Conservation (phyloP, 1,140 invertebrate species). For the Tribolium madens region DNA sequence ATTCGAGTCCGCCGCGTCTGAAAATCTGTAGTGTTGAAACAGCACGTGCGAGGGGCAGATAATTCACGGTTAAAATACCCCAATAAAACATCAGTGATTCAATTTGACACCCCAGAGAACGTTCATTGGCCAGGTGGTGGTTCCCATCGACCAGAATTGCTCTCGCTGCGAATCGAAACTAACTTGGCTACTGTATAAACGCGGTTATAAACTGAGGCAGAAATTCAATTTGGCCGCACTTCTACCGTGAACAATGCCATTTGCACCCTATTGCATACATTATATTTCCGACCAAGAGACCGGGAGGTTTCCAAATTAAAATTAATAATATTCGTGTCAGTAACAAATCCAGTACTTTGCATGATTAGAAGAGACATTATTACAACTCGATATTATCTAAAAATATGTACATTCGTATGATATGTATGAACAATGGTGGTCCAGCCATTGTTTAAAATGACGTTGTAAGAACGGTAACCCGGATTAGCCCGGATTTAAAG, state of each 20-base stretch:
- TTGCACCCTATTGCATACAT: slow-evolving; percentile 35
- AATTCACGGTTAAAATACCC: slow-evolving; percentile 55
- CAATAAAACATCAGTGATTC: slow-evolving; percentile 53
- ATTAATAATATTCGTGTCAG: not conserved
- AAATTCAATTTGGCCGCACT: slow-evolving; percentile 33
- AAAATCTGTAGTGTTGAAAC: slow-evolving; percentile 35
- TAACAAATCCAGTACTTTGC: not conserved
- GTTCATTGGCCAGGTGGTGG: slow-evolving; percentile 53
- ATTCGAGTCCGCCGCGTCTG: slow-evolving; percentile 23
- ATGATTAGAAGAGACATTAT: not conserved
- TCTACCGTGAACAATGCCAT: slow-evolving; percentile 32
- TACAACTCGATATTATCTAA: not conserved
- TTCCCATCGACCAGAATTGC: slow-evolving; percentile 45
- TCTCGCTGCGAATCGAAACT: slow-evolving; percentile 34
- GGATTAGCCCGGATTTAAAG: slow-evolving; percentile 37
- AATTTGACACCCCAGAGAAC: slow-evolving; percentile 53
- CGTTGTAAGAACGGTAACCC: slow-evolving; percentile 7
- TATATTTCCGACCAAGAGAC: slow-evolving; percentile 10
- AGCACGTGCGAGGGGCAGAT: slow-evolving; percentile 43
- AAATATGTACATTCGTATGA: slow-evolving; percentile 1
- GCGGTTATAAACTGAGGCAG: slow-evolving; percentile 31
- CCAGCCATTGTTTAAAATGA: slow-evolving; percentile 36
- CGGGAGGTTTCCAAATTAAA: not conserved
- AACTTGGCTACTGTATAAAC: slow-evolving; percentile 38
- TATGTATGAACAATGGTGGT: not conserved